Evolutionary conservation across 2,113 vertebrate genomes (phyloP).

Genomic region (Cyanocitta stelleri): DNA sequence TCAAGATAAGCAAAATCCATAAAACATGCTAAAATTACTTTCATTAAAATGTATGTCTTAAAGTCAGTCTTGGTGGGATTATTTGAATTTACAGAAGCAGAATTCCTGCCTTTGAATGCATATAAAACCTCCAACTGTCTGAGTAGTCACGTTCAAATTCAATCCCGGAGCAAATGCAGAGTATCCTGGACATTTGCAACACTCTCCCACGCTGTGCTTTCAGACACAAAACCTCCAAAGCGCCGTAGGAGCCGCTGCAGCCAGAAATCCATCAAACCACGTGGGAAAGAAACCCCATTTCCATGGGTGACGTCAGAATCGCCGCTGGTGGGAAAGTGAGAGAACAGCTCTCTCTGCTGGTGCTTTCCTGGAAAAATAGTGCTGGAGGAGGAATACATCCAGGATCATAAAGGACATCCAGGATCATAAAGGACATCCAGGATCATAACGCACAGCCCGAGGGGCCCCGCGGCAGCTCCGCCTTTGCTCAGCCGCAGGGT

Average conservation of each 20-base stretch:
- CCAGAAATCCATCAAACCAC: not conserved
- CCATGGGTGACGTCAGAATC: not conserved
- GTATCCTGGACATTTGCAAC: not conserved
- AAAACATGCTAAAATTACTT: not conserved
- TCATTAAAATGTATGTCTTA: not conserved
- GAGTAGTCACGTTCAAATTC: not conserved
- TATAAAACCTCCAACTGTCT: not conserved
- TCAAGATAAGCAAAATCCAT: not conserved
- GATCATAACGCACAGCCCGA: not conserved
- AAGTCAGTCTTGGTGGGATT: not conserved
- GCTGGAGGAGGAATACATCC: not conserved
- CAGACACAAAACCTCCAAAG: not conserved
- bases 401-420: too few relatives aligned
- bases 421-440: too few relatives aligned
- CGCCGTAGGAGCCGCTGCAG: not conserved
- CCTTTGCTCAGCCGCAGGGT: not conserved
- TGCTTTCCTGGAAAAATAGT: not conserved
- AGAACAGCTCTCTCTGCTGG: slow-evolving; percentile 67
- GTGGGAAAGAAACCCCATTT: not conserved
- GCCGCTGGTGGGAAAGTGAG: slow-evolving; percentile 2
- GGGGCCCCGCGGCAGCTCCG: not conserved
- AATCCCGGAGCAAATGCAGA: not conserved
- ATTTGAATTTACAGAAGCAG: not conserved
- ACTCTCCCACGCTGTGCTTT: not conserved
- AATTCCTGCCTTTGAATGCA: not conserved